Evolutionary conservation across 2,888 invertebrate genomes (phyloP).

Genomic region (Caenorhabditis becei): DNA sequence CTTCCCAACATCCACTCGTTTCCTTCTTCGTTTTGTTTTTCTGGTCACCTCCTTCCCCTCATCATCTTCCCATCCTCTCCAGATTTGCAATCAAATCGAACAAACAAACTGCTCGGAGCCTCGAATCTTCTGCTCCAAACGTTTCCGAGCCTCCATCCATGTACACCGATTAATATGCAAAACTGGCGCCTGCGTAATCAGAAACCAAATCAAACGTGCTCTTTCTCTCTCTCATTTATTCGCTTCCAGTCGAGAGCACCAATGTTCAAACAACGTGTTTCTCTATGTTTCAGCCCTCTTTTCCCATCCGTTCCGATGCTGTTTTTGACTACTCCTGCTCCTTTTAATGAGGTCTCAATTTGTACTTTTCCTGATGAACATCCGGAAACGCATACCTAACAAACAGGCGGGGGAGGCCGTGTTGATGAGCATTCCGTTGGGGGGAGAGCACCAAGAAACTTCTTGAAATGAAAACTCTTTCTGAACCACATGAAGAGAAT

Average conservation of each 20-base stretch:
- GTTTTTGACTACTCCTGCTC: neutral
- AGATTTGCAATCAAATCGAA: conserved; percentile 28
- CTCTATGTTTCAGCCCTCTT: conserved; percentile 2
- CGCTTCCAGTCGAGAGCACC: conserved; percentile 20
- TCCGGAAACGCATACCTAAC: neutral
- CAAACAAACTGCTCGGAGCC: conserved; percentile 5
- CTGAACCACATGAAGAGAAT: too few relatives aligned
- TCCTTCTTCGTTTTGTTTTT: conserved; percentile 9
- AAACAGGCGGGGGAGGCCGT: neutral
- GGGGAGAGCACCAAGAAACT: too few relatives aligned
- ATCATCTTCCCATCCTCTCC: conserved; percentile 13
- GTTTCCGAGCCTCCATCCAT: neutral
- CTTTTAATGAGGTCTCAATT: neutral
- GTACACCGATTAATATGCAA: conserved; percentile 45
- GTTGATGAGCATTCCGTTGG: neutral
- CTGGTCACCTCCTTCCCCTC: conserved; percentile 14
- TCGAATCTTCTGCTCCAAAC: neutral
- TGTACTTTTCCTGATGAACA: conserved; percentile 1
- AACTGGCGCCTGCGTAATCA: conserved; percentile 35
- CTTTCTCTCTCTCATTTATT: conserved; percentile 4
- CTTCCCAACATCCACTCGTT: neutral
- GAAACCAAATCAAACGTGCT: conserved; percentile 20
- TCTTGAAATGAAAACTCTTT: too few relatives aligned
- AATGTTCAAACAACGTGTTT: conserved; percentile 35
- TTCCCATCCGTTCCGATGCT: neutral